These are phyloP conservation scores for Sphenodon punctatus DNA, from an alignment of 2,797 vertebrate species.

Conservation along the genomic window DNA sequence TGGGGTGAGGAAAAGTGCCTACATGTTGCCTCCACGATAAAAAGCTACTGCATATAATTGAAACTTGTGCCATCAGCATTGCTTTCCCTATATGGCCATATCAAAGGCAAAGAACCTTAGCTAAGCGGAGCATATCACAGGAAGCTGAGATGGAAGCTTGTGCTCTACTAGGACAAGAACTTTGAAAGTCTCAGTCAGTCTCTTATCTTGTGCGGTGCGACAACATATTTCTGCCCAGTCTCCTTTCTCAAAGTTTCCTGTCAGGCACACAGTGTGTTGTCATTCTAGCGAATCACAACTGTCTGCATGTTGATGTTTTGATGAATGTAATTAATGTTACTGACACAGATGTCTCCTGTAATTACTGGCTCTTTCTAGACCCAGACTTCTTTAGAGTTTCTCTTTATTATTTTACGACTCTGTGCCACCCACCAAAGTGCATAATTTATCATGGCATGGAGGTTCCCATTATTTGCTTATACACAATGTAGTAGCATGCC, in stretches of 20 bases:
- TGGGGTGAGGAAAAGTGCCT: not conserved
- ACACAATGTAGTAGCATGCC: not conserved
- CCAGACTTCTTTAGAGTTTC: not conserved
- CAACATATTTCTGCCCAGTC: not conserved
- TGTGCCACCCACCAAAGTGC: not conserved
- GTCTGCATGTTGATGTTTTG: slow-evolving; percentile 45
- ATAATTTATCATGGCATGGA: not conserved
- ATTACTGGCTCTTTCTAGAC: slow-evolving; percentile 42
- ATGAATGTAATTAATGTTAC: slow-evolving; percentile 45
- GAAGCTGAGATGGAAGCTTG: not conserved
- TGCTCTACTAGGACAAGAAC: not conserved
- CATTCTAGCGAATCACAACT: slow-evolving; percentile 26
- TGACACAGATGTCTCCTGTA: slow-evolving; percentile 21
- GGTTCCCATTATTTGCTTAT: not conserved
- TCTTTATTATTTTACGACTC: slow-evolving; percentile 28
- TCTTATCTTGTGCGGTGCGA: too few species aligned
- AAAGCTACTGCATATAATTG: too few species aligned
- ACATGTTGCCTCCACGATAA: too few species aligned
- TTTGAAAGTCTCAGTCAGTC: too few species aligned
- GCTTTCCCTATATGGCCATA: not conserved
- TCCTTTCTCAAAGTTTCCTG: slow-evolving; percentile 1
- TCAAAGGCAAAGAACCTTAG: slow-evolving; percentile 10
- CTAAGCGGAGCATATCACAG: not conserved
- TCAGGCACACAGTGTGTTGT: slow-evolving; percentile 10
- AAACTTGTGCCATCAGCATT: not conserved